Evolutionary conservation across 1,140 invertebrate species (phyloP), one percentile per base, ranked within the genome.

Genomic region (Hyles vespertilio): DNA sequence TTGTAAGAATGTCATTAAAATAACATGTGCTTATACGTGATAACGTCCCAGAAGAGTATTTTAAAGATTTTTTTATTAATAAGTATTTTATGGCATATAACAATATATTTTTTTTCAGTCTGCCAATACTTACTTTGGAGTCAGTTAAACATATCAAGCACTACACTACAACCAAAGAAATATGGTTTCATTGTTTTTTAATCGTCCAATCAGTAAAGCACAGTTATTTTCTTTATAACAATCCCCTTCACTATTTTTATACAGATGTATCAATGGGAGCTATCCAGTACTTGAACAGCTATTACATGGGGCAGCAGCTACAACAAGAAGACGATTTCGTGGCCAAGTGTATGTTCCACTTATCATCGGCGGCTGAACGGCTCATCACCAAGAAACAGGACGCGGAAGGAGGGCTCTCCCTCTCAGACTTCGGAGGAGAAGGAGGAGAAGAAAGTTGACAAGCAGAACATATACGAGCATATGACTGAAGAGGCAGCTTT

Each of bases 261-360:
- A 47, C 71, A 90, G 96, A 98, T 81, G 97, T 98, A 0, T 98
- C 96, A 62, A 94, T 98, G 92, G 94, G 96, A 4, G 96, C 97
- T 1, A 98, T 98, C 59, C 96, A 98, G 75, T 97, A 97, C 77
- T 90, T 98, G 40, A 98, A 98, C 78, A 94, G 94, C 70, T 97
- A 96, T 75, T 98, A 98, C 84, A 97, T 98, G 91, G 95, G 96
- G 32, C 93, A 95, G 65, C 95, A 96, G 81, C 77, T 98, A 32
- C 95, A 96, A 57, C 94, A 96, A 65, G 97, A 98, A 81, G 94
- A 96, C 59, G 96, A 98, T 76, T 98, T 98, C 84, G 94, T 98
- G 1, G 92, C 94, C 1, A 94, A 96, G 63, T 98, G 97, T 74
- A 98, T 98, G 96, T 94, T 94, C 40, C 95, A 97, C 84, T 89